Evolutionary conservation across 1,140 invertebrate genomes (phyloP).

Genomic region (Orussus abietinus): DNA sequence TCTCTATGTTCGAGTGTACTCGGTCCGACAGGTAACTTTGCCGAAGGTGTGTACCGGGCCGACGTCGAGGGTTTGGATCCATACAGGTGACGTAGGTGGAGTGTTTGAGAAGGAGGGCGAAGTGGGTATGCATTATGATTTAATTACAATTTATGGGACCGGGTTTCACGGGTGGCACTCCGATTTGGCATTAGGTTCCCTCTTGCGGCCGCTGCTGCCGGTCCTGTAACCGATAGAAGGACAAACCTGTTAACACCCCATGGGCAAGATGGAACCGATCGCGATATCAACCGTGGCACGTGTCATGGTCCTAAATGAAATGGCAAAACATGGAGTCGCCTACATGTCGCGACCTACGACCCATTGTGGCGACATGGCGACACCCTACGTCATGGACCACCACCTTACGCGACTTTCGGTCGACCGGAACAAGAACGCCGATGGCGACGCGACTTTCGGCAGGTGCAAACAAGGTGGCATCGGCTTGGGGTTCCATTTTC

Average conservation of each 20-base stretch:
- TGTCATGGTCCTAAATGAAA: too few species aligned
- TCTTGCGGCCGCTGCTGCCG: not conserved
- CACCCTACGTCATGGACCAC: too few species aligned
- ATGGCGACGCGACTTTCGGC: too few species aligned
- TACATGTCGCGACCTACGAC: too few species aligned
- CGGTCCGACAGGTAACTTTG: too few species aligned
- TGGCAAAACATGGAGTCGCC: too few species aligned
- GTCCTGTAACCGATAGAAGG: not conserved
- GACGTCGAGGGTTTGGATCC: too few species aligned
- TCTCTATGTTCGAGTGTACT: too few species aligned
- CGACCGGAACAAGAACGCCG: too few species aligned
- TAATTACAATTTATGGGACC: slow-evolving; percentile 41
- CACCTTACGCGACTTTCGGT: too few species aligned
- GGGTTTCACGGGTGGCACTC: slow-evolving; percentile 26
- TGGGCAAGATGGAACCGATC: not conserved
- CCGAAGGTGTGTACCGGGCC: too few species aligned
- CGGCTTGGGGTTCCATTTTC: slow-evolving; percentile 30
- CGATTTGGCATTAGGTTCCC: slow-evolving; percentile 30
- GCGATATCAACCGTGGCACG: not conserved
- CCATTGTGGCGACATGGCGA: too few species aligned
- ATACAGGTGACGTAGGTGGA: slow-evolving; percentile 21
- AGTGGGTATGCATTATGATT: slow-evolving; percentile 31
- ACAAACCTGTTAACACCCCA: not conserved
- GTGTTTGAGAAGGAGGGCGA: slow-evolving; percentile 20
- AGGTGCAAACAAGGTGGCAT: not conserved